These are phyloP conservation scores for Amblyopsis hoosieri DNA, from an alignment of 2,797 vertebrate genomes.

Conservation along the genomic window DNA sequence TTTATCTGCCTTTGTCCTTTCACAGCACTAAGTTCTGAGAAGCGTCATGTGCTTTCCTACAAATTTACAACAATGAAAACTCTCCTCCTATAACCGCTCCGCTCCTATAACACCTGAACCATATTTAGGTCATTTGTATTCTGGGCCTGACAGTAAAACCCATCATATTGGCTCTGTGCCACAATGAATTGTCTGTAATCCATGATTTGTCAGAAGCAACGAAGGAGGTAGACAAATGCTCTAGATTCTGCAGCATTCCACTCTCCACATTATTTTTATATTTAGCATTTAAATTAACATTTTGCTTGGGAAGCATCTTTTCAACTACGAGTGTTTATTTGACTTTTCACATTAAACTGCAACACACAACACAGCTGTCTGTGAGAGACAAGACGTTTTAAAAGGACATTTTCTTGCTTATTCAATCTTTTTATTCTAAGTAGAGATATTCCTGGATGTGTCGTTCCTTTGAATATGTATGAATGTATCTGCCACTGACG, in stretches of 20 bases:
- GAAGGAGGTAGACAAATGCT: slow-evolving; percentile 40
- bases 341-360: slow-evolving; percentile 20
- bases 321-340: slow-evolving; percentile 23
- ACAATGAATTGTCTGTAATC: slow-evolving; percentile 53
- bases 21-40: background rate
- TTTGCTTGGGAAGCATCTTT: slow-evolving; percentile 46
- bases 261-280: slow-evolving; percentile 31
- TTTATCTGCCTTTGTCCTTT: background rate
- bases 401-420: background rate
- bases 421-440: background rate
- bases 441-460: background rate
- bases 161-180: slow-evolving; percentile 38
- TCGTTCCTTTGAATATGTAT: background rate
- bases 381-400: background rate
- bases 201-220: slow-evolving; percentile 47
- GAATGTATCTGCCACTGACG: slow-evolving; percentile 1
- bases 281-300: slow-evolving; percentile 59
- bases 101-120: slow-evolving; percentile 28
- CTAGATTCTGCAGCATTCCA: slow-evolving; percentile 33
- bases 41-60: background rate
- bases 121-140: slow-evolving; percentile 48
- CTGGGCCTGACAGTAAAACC: slow-evolving; percentile 9
- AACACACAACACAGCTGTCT: slow-evolving; percentile 26
- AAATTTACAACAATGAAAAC: slow-evolving; percentile 34
- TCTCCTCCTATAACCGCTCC: slow-evolving; percentile 25